phyloP scores from a whole-genome alignment of 2,113 vertebrate genomes.

The Andinoacara biseriatus region DNA sequence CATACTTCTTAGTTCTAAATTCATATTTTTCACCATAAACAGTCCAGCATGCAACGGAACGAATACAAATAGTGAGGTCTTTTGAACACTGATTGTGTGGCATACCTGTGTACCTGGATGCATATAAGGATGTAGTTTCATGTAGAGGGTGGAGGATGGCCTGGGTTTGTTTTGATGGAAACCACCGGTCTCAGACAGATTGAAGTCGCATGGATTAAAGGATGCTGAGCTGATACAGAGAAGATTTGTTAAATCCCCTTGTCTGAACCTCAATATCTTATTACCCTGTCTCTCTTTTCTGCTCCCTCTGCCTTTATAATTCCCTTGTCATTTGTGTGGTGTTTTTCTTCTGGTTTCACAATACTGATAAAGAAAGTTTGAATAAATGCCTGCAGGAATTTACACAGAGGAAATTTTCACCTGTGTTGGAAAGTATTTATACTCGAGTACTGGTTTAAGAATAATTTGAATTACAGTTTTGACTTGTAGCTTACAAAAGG shows the following conservation, averaged over 20 bases:
- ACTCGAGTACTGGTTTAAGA: neutral
- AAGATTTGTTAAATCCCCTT: constrained; percentile 72
- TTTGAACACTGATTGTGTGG: neutral
- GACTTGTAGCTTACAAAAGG: neutral
- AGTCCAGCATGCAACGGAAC: neutral
- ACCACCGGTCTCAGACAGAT: constrained; percentile 63
- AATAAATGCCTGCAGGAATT: neutral
- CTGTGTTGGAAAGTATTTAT: neutral
- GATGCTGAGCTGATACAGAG: constrained; percentile 61
- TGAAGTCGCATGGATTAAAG: constrained; percentile 66
- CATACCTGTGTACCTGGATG: neutral
- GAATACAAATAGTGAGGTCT: neutral
- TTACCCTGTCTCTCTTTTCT: constrained; percentile 35
- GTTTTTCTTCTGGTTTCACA: neutral
- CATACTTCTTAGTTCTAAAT: neutral
- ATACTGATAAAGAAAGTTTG: neutral
- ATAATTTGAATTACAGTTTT: neutral
- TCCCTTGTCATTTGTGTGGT: neutral
- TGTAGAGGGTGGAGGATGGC: neutral
- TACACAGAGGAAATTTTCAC: neutral
- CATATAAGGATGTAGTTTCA: neutral
- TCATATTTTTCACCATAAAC: neutral
- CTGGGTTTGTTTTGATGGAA: constrained; percentile 40
- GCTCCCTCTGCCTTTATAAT: constrained; percentile 21
- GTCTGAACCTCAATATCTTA: constrained; percentile 61